Evolutionary conservation across 2,888 invertebrate genomes (phyloP).

Genomic region (Stenodera caucasica): DNA sequence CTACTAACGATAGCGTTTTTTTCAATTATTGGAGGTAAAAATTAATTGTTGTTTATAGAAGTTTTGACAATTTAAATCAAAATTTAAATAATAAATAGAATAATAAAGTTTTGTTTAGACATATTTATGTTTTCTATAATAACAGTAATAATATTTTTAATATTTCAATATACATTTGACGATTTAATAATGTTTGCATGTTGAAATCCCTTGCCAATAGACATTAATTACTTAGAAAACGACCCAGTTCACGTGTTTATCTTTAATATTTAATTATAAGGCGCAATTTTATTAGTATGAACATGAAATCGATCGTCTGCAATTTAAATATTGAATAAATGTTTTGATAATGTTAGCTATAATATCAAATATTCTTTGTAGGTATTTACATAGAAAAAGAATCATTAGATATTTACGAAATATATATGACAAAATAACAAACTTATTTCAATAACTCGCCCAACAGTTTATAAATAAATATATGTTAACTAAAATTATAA

Average conservation of each 20-base stretch:
- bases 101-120: conserved; percentile 8
- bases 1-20: conserved; percentile 56
- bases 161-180: conserved; percentile 3
- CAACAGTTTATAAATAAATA: conserved; percentile 4
- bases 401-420: background rate
- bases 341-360: no score
- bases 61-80: background rate
- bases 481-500: background rate
- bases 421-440: background rate
- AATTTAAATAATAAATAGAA: background rate
- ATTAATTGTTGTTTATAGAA: background rate
- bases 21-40: conserved; percentile 53
- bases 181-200: conserved; percentile 1
- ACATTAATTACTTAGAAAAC: background rate
- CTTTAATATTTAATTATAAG: conserved; percentile 2
- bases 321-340: no score
- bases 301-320: background rate
- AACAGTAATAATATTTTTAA: conserved; percentile 8
- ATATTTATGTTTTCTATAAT: conserved; percentile 4
- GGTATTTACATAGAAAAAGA: no score
- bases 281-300: background rate
- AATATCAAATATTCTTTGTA: no score
- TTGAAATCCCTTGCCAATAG: background rate
- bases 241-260: background rate
- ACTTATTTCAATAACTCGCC: background rate